Evolutionary conservation across 1,140 invertebrate species (phyloP), one percentile per base, ranked within the genome.

Genomic region (Linepithema humile): DNA sequence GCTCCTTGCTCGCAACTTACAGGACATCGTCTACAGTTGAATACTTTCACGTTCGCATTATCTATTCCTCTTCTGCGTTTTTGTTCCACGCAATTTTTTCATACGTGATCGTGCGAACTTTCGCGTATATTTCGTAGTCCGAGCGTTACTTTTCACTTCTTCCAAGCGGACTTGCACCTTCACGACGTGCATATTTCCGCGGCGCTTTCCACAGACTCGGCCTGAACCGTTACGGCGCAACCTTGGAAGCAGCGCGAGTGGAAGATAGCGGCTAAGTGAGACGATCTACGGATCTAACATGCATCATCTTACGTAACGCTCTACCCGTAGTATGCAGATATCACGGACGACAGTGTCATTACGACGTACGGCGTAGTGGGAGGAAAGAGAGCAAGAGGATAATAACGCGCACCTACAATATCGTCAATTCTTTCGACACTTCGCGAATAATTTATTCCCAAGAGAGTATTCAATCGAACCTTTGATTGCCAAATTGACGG

Each of bases 241-340:
- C 40, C 70, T 53, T 55, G 29, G 73, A 32, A 35, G 55, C 57
- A 50, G 15, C 40, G 77, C 38, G 55, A 77, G 23, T 70, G 45
- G 85, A 78, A 65, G 57, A 83, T 59, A 40, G 62, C 38, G 78
- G 60, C 57, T 74, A 60, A 17, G n/a, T 15, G 57, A 73, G 43
- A 65, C 29, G 74, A 55, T 15, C 10, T 48, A 20, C 12, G 48
- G 64, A 84, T 67, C 67, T 67, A 77, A 72, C 64, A 53, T 55
- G 29, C 32, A 55, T 26, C 12, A 10, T 26, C 35, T 89, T 87
- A 87, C 60, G 62, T 83, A 89, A 89, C 17, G 23, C 50, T 75
- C 32, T n/a, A n/a, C 12, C 5, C 10, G 43, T 57, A 77, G 48
- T 62, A 59, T 82, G 50, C 45, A 72, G 74, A 84, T 78, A 85